Evolutionary conservation across 2,797 vertebrate species (phyloP), one percentile per base, ranked within the genome.

Genomic region (Phoeniculus purpureus): DNA sequence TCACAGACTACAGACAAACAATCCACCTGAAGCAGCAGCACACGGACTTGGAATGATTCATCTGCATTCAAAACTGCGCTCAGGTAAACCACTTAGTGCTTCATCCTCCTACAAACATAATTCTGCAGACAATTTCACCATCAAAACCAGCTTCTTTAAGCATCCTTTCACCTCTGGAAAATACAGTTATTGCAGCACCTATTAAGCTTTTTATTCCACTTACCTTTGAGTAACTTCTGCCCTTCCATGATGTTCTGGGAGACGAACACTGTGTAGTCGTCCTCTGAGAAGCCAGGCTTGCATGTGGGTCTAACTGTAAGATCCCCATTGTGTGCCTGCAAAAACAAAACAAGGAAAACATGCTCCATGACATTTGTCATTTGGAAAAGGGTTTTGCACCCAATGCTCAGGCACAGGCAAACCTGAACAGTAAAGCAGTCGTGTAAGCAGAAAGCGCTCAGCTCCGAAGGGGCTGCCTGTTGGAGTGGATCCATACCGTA

Each of bases 221-320:
- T 98, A 99, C 99, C 99, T 99, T 98, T 98, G 82, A 98, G 98
- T 77, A 98, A 96, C 96, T 96, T 98, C 97, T 97, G 98, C 95
- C 98, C 98, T 97, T 98, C 98, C 96, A 98, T 95, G 97, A 98
- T 94, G 95, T 98, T 98, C 86, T 97, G 98, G 81, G 99, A 98
- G 97, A 99, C 96, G 16, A 98, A 96, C 1, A 98, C 97, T 12
- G 98, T 98, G 97, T 99, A 99, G 96, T 98, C 98, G 74, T 98
- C 98, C 80, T 99, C 98, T 9, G 98, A 98, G 97, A 99, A 99
- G 94, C 99, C 99, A 52, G 98, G 98, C 92, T 96, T 98, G 96
- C 99, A 99, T 68, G 97, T 97, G 96, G 96, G 97, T 95, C 96
- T 97, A 95, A 98, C 96, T 78, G 98, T 97, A 95, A 97, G 98